Percentiles rank a stretch among this genome's conserved stretches.
These are phyloP conservation scores for Aeoliscus strigatus DNA, from an alignment of 2,797 vertebrate genomes.

Conservation along the genomic window DNA sequence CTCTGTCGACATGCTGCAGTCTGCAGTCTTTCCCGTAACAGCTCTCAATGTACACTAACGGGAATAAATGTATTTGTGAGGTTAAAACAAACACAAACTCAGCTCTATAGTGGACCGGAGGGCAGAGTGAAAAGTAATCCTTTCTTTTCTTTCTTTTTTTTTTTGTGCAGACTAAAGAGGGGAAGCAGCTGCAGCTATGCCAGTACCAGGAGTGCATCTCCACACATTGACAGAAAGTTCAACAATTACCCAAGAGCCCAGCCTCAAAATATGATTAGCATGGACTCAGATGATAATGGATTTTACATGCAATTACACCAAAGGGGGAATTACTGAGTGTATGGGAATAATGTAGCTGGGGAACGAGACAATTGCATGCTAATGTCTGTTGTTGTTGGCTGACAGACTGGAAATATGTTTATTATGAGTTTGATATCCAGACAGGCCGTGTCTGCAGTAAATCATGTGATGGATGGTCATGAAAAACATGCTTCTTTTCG, in stretches of 20 bases:
- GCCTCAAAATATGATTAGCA: slow-evolving; percentile 69
- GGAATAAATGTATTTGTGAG: slow-evolving; percentile 50
- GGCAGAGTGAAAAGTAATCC: slow-evolving; percentile 64
- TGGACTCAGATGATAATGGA: slow-evolving; percentile 66
- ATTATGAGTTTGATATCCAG: slow-evolving; percentile 46
- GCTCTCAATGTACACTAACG: slow-evolving; percentile 51
- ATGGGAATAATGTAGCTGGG: slow-evolving; percentile 57
- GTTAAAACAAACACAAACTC: slow-evolving; percentile 42
- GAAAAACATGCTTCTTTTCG: slow-evolving; percentile 17
- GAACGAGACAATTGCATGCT: slow-evolving; percentile 57
- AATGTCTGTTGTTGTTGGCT: slow-evolving; percentile 62
- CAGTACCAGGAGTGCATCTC: slow-evolving; percentile 61
- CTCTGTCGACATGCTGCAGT: slow-evolving; percentile 18
- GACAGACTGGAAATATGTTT: slow-evolving; percentile 54
- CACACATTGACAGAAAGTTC: slow-evolving; percentile 62
- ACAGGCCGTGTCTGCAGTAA: slow-evolving; percentile 35
- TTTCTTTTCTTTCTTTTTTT: slow-evolving; percentile 42
- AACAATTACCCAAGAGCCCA: slow-evolving; percentile 56
- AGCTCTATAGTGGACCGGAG: slow-evolving; percentile 21
- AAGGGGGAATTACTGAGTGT: slow-evolving; percentile 50
- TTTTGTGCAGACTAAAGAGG: slow-evolving; percentile 38
- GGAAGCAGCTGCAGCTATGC: slow-evolving; percentile 63
- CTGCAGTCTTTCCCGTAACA: slow-evolving; percentile 55
- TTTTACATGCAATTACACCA: slow-evolving; percentile 68
- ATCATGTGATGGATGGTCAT: slow-evolving; percentile 34